phyloP scores from a whole-genome alignment of 2,797 vertebrate genomes.

The Prunella strophiata region DNA sequence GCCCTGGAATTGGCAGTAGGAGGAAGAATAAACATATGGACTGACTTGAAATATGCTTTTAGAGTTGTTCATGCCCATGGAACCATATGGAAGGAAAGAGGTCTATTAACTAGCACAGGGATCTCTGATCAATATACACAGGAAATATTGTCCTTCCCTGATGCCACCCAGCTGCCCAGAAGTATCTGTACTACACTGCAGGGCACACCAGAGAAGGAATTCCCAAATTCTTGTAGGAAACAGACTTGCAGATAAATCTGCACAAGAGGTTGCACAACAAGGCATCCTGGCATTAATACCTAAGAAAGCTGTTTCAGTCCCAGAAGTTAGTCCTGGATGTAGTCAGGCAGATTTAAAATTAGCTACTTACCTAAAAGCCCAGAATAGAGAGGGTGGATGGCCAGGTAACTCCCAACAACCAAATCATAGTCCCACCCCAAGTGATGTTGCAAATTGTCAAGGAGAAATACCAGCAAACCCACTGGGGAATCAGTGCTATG shows the following conservation, averaged over 20 bases:
- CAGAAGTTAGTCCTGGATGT: background rate
- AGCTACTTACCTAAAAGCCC: background rate
- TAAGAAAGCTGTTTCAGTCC: background rate
- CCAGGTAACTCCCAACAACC: background rate
- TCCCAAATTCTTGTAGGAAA: background rate
- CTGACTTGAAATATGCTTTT: background rate
- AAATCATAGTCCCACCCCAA: background rate
- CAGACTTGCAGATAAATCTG: background rate
- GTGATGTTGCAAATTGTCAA: background rate
- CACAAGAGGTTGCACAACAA: background rate
- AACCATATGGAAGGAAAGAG: background rate
- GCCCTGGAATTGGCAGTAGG: background rate
- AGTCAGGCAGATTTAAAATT: background rate
- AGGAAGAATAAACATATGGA: background rate
- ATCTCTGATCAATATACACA: background rate
- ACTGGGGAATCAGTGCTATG: background rate
- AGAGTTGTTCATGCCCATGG: background rate
- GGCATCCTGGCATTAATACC: background rate
- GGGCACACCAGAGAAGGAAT: accelerated
- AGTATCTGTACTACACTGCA: background rate
- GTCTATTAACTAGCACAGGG: background rate
- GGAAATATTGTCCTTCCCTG: background rate
- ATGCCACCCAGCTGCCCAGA: background rate
- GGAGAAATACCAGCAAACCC: background rate
- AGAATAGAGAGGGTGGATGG: background rate